Conservation (phyloP, 2,888 invertebrate species). For the Mamestra brassicae region DNA sequence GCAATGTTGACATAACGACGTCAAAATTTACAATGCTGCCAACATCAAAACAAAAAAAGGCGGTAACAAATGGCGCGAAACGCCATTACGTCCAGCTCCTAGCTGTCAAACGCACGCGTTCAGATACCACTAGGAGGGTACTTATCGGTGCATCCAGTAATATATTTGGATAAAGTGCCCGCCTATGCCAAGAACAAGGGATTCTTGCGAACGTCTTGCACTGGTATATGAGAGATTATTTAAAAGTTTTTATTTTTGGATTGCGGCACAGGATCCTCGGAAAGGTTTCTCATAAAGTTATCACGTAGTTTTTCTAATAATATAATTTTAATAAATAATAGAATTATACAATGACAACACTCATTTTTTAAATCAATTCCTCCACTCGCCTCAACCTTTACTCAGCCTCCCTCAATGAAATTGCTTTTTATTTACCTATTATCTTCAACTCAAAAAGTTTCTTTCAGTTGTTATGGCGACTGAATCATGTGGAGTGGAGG, state of each 20-base stretch:
- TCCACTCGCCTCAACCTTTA: background rate
- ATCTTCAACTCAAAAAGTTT: background rate
- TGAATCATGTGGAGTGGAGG: background rate
- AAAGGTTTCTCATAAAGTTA: background rate
- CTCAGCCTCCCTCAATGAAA: background rate
- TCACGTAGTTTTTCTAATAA: no score
- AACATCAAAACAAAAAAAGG: constrained; percentile 65
- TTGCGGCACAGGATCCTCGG: background rate
- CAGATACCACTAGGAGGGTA: constrained; percentile 61
- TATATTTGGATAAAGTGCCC: constrained; percentile 71
- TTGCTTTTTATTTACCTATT: background rate
- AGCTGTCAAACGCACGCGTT: constrained; percentile 72
- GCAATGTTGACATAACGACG: constrained; percentile 46
- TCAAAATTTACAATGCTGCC: constrained; percentile 59
- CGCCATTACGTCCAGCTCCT: constrained; percentile 68
- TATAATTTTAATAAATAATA: background rate
- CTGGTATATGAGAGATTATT: constrained; percentile 29
- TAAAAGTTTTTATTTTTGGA: background rate
- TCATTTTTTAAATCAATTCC: background rate
- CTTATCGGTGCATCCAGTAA: constrained; percentile 73
- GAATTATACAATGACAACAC: background rate
- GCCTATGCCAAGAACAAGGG: constrained; percentile 67
- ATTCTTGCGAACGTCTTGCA: constrained; percentile 26
- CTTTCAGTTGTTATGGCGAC: background rate
- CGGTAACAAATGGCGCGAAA: constrained; percentile 74